phyloP scores from a whole-genome alignment of 2,888 invertebrate species.

The Rhagophthalmus giganteus region DNA sequence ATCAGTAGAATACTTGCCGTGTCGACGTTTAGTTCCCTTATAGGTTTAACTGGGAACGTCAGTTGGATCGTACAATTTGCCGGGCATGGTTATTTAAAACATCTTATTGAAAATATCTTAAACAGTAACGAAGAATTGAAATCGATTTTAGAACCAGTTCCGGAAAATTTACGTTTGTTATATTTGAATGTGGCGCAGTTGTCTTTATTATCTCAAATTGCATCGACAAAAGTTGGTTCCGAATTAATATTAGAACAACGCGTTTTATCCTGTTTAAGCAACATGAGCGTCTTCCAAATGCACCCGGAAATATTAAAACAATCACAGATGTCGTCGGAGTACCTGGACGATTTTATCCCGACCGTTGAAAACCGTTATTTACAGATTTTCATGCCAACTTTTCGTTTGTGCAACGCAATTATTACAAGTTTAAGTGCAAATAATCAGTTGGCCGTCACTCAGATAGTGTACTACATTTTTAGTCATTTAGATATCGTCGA shows the following conservation, averaged over 20 bases:
- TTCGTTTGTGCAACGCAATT: conserved; percentile 79
- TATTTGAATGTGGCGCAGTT: conserved; percentile 89
- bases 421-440: conserved; percentile 81
- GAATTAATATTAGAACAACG: conserved; percentile 65
- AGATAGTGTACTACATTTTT: conserved; percentile 79
- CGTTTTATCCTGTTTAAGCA: conserved; percentile 64
- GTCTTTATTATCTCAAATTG: conserved; percentile 73
- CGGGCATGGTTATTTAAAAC: conserved; percentile 74
- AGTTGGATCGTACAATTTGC: conserved; percentile 66
- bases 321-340: conserved; percentile 41
- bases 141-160: conserved; percentile 66
- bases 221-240: conserved; percentile 68
- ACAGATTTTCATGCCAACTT: conserved; percentile 79
- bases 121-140: conserved; percentile 73
- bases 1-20: conserved; percentile 88
- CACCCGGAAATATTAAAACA: conserved; percentile 68
- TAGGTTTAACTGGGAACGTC: conserved; percentile 73
- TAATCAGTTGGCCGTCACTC: conserved; percentile 79
- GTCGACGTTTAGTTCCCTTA: conserved; percentile 76
- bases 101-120: conserved; percentile 77
- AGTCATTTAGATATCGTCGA: conserved; percentile 83
- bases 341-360: conserved; percentile 60
- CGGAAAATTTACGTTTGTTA: conserved; percentile 71
- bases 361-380: conserved; percentile 73
- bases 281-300: conserved; percentile 69